These are phyloP conservation scores for Girardinichthys multiradiatus DNA, from an alignment of 2,113 vertebrate species.

Conservation along the genomic window DNA sequence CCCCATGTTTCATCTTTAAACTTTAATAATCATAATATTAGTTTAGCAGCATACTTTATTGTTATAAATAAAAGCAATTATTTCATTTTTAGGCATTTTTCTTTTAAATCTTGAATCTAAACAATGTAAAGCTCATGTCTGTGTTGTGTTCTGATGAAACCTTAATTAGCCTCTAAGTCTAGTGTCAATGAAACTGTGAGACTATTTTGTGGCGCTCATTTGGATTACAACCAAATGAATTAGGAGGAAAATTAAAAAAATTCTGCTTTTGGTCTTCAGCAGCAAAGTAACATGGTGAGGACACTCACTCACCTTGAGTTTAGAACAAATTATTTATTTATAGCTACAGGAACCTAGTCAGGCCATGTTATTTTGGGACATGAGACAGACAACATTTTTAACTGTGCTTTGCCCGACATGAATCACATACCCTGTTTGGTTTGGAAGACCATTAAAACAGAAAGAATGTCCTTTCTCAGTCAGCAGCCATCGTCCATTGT, in stretches of 20 bases:
- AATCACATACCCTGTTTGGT: conserved; percentile 75
- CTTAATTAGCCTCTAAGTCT: conserved; percentile 42
- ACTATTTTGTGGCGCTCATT: conserved; percentile 56
- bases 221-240: conserved; percentile 65
- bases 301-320: conserved; percentile 78
- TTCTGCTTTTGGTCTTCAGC: conserved; percentile 60
- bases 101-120: background rate
- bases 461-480: conserved; percentile 75
- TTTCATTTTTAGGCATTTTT: background rate
- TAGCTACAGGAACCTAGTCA: conserved; percentile 76
- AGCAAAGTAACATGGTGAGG: conserved; percentile 71
- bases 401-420: conserved; percentile 75
- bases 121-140: conserved; percentile 13
- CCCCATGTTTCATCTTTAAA: too few species aligned
- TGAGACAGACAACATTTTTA: conserved; percentile 70
- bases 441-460: conserved; percentile 76
- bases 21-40: too few species aligned
- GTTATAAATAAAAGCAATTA: too few species aligned
- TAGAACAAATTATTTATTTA: conserved; percentile 75
- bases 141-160: conserved; percentile 21
- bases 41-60: too few species aligned
- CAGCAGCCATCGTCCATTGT: conserved; percentile 64
- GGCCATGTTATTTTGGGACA: conserved; percentile 70
- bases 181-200: conserved; percentile 60
- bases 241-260: conserved; percentile 5